Conservation (phyloP, 35 echinoderm and acorn worm species). For the Patiria miniata region DNA sequence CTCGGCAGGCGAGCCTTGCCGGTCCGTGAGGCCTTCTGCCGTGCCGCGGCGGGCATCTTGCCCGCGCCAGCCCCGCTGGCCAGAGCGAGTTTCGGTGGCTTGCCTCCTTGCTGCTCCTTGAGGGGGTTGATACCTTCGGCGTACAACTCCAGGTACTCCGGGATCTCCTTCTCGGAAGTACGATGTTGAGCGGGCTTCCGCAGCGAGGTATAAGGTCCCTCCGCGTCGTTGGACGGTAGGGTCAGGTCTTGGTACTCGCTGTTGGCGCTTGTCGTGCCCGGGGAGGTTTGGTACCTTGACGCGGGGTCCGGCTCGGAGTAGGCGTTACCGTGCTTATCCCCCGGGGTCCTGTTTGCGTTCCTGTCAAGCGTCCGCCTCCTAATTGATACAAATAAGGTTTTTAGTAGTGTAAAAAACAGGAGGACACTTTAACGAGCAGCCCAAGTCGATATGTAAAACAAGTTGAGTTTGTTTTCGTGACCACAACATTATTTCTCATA, state of each 20-base stretch:
- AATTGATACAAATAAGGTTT: not conserved
- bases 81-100: not conserved
- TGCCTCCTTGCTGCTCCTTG: not conserved
- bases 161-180: not conserved
- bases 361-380: not conserved
- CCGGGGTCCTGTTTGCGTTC: not conserved
- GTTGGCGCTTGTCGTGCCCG: not conserved
- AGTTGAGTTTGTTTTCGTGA: no score
- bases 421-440: no score
- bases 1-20: not conserved
- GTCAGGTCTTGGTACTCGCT: not conserved
- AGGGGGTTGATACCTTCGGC: not conserved
- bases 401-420: no score
- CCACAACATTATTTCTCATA: not conserved
- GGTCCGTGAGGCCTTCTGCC: not conserved
- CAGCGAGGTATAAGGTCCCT: not conserved
- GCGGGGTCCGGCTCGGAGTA: not conserved
- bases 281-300: not conserved
- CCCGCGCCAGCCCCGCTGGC: no score
- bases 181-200: not conserved
- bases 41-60: not conserved
- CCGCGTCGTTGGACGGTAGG: not conserved
- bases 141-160: not conserved
- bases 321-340: not conserved
- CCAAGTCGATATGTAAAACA: no score